Evolutionary conservation across 2,797 vertebrate species (phyloP).

Genomic region (Betta splendens): DNA sequence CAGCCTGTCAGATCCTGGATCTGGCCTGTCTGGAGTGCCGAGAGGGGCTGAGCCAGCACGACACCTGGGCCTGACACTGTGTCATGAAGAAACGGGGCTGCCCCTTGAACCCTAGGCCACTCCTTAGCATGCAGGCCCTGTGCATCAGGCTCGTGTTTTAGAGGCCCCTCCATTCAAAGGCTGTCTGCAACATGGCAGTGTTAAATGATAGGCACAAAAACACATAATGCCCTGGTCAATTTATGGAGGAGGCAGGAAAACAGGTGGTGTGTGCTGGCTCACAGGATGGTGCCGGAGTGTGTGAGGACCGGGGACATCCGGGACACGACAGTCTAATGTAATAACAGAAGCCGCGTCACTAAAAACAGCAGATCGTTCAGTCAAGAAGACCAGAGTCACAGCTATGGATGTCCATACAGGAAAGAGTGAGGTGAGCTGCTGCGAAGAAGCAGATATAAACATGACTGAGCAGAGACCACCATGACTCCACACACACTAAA

Average conservation of each 20-base stretch:
- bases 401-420: no score
- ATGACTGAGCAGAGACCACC: no score
- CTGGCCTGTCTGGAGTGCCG: slow-evolving; percentile 68
- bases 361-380: no score
- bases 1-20: slow-evolving; percentile 72
- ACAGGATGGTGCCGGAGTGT: slow-evolving; percentile 19
- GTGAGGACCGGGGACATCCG: slow-evolving; percentile 45
- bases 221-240: slow-evolving; percentile 49
- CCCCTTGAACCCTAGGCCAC: slow-evolving; percentile 44
- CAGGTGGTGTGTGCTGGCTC: slow-evolving; percentile 8
- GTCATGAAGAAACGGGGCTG: slow-evolving; percentile 57
- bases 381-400: no score
- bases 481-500: no score
- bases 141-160: slow-evolving; percentile 34
- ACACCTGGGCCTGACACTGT: slow-evolving; percentile 67
- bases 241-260: slow-evolving; percentile 19
- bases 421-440: no score
- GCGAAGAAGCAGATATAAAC: no score
- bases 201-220: slow-evolving; percentile 44
- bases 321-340: no score
- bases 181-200: slow-evolving; percentile 14
- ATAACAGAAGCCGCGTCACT: no score
- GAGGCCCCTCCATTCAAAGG: slow-evolving; percentile 45
- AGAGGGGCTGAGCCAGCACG: slow-evolving; percentile 50
- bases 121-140: slow-evolving; percentile 63